phyloP scores from a whole-genome alignment of 35 echinoderm and acorn worm species.

The Diadema setosum region DNA sequence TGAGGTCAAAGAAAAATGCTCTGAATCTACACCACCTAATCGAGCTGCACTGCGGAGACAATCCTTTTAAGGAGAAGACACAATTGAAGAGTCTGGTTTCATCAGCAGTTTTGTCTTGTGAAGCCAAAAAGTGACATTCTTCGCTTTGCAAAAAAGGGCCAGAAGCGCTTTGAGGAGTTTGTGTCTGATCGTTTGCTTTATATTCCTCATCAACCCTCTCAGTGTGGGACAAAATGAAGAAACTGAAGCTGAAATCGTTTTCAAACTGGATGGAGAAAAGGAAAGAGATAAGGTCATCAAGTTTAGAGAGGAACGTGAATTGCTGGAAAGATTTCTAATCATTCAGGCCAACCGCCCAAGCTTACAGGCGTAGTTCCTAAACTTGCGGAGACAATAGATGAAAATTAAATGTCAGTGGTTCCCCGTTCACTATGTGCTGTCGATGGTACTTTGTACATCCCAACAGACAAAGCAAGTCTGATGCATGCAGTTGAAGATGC shows the following conservation, averaged over 20 bases:
- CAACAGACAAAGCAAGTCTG: constrained; percentile 31
- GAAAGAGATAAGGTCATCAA: constrained; percentile 38
- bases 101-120: background rate
- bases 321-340: constrained; percentile 7
- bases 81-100: constrained; percentile 18
- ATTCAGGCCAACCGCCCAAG: background rate
- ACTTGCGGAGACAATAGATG: constrained; percentile 27
- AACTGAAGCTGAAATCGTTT: constrained; percentile 13
- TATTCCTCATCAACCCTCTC: background rate
- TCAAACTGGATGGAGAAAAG: constrained; percentile 38
- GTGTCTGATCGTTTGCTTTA: constrained; percentile 6
- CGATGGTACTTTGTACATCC: constrained; percentile 25
- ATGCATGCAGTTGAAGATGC: background rate
- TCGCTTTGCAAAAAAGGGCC: background rate
- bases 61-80: constrained; percentile 7
- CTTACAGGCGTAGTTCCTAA: constrained; percentile 11
- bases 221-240: background rate
- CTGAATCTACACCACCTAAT: background rate
- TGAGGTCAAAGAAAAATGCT: background rate
- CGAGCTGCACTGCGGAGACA: background rate
- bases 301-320: constrained; percentile 17
- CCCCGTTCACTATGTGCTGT: constrained; percentile 35
- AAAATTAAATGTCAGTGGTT: constrained; percentile 25
- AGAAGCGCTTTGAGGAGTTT: background rate
- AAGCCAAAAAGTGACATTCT: constrained; percentile 16